These are phyloP conservation scores for Drosophila hamatofila DNA, from an alignment of 2,888 invertebrate species.

Conservation along the genomic window DNA sequence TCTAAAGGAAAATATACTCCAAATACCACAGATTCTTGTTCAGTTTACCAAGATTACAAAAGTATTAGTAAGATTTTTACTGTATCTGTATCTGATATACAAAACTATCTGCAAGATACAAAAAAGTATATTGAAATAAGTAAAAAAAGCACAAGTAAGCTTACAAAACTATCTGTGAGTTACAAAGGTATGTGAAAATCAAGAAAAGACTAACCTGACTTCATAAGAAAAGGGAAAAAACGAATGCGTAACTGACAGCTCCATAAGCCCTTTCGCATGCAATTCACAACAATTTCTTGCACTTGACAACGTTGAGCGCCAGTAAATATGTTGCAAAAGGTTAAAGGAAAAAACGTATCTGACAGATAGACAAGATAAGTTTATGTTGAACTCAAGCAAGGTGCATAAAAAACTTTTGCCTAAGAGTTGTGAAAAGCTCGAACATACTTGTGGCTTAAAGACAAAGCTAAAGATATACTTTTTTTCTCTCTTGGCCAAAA, in stretches of 20 bases:
- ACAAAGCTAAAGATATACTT: constrained; percentile 19
- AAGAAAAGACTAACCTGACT: constrained; percentile 5
- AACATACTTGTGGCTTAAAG: background rate
- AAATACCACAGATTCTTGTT: background rate
- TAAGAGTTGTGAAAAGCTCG: background rate
- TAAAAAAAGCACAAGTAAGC: background rate
- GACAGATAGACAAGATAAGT: constrained; percentile 31
- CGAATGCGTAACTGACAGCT: constrained; percentile 16
- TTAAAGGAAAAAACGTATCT: constrained; percentile 13
- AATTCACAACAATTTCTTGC: constrained; percentile 23
- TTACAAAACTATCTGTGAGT: constrained; percentile 4
- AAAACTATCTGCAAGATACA: background rate
- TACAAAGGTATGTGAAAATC: constrained; percentile 12
- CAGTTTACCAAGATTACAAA: background rate
- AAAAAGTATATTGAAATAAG: background rate
- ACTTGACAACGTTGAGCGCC: constrained; percentile 26
- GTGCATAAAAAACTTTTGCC: constrained; percentile 17
- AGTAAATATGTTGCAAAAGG: constrained; percentile 13
- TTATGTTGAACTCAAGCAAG: background rate
- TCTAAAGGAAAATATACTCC: no score
- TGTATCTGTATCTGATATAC: background rate
- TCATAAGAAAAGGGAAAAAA: background rate
- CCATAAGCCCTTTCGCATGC: constrained; percentile 14
- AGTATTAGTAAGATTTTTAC: background rate
- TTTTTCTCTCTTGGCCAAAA: background rate